phyloP scores from a whole-genome alignment of 2,888 invertebrate species.

The Allygus modestus region DNA sequence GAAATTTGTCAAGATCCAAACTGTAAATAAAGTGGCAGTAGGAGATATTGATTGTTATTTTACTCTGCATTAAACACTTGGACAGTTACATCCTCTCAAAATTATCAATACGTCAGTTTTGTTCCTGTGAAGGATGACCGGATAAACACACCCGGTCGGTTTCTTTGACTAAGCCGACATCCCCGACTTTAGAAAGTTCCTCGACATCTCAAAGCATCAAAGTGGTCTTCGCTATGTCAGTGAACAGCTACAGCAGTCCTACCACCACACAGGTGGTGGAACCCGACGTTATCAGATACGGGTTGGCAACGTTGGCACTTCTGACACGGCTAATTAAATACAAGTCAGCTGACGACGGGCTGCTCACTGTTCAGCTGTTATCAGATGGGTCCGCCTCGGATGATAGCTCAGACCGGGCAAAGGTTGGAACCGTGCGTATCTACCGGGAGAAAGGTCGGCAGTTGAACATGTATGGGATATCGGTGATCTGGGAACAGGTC shows the following conservation, averaged over 20 bases:
- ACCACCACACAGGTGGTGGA: slow-evolving; percentile 25
- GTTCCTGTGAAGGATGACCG: too few relatives aligned
- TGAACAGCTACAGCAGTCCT: background rate
- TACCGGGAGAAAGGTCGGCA: slow-evolving; percentile 19
- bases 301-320: background rate
- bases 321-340: slow-evolving; percentile 39
- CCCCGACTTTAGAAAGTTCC: background rate
- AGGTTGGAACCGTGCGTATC: slow-evolving; percentile 43
- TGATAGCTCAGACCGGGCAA: slow-evolving; percentile 30
- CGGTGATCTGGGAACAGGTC: slow-evolving; percentile 13
- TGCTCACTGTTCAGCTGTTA: slow-evolving; percentile 7
- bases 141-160: too few relatives aligned
- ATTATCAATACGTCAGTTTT: too few relatives aligned
- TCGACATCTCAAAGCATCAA: background rate
- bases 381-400: slow-evolving; percentile 34
- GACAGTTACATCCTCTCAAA: too few relatives aligned
- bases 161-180: background rate
- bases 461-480: slow-evolving; percentile 11
- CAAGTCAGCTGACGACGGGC: slow-evolving; percentile 5
- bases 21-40: too few relatives aligned
- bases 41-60: too few relatives aligned
- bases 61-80: too few relatives aligned
- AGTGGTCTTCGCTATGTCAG: background rate
- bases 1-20: too few relatives aligned
- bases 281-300: background rate